Base-by-base conservation (phyloP, 2,113 vertebrate genomes). In the Eulacestoma nigropectus region DNA sequence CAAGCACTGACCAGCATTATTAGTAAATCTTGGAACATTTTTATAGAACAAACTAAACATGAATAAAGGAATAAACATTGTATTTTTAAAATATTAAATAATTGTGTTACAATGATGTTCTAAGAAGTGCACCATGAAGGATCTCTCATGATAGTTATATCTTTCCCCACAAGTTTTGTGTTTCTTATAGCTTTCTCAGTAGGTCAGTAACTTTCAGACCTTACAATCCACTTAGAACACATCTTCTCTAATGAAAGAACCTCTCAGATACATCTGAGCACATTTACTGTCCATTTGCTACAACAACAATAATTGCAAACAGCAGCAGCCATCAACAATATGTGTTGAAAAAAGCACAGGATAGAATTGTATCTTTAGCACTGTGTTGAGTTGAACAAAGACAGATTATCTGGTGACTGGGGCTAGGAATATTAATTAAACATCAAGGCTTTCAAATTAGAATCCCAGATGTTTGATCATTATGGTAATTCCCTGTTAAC, bases 371-470 rank as follows among this genome's bases (percentile, higher is more conserved):
- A 53, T 82, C 84, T 63, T 83, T 87, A 94, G 73, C 93, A 92
- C 47, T 46, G 30, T 57, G 72, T 49, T 91, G 70, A 93, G 42
- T 46, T 84, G 63, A 90, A 95, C 67, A 84, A 70, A 93, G 89
- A 81, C 42, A 94, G 68, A 80, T 94, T 87, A 92, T 90, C 33
- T 53, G 47, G 59, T 85, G 87, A 74, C 80, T 81, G 32, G 78
- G 73, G 39, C 83, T 95, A 90, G 42, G 69, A 91, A 94, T 95
- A 95, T 94, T 87, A 96, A 95, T 96, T 96, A 96, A 97, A 95
- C 85, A 94, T 85, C 81, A 90, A 84, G 91, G 25, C 64, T 96
- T 91, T 94, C 84, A 88, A 92, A 96, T 90, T 84, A 95, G 84
- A 95, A 83, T 89, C 79, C 78, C 83, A 91, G 83, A 87, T 91